phyloP scores from a whole-genome alignment of 2,888 invertebrate genomes.

The Azorinus chamasolen region DNA sequence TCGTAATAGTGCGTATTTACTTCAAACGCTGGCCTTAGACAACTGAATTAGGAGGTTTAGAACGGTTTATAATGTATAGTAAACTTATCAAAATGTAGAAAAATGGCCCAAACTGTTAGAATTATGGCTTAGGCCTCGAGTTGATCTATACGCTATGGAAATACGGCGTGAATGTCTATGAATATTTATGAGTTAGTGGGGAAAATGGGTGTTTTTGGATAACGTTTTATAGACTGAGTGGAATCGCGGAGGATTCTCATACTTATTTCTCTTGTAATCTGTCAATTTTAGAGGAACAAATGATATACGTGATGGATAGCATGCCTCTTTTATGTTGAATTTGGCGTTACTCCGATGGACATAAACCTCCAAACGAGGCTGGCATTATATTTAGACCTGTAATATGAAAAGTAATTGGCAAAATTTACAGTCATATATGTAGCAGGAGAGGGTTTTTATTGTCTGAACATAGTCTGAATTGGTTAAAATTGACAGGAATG shows the following conservation, averaged over 20 bases:
- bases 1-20: slow-evolving; percentile 55
- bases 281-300: slow-evolving; percentile 48
- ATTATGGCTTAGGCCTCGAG: slow-evolving; percentile 46
- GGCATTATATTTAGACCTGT: no score
- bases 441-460: no score
- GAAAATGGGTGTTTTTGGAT: slow-evolving; percentile 50
- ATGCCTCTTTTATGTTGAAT: slow-evolving; percentile 19
- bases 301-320: slow-evolving; percentile 15
- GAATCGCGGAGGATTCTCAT: slow-evolving; percentile 44
- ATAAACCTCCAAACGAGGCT: slow-evolving; percentile 16
- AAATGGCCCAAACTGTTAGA: slow-evolving; percentile 58
- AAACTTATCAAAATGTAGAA: slow-evolving; percentile 67
- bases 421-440: no score
- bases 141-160: slow-evolving; percentile 65
- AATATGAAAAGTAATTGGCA: no score
- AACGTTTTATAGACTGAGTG: slow-evolving; percentile 57
- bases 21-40: slow-evolving; percentile 53
- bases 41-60: slow-evolving; percentile 59
- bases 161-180: slow-evolving; percentile 62
- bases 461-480: no score
- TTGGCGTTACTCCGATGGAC: slow-evolving; percentile 33
- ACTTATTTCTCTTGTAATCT: slow-evolving; percentile 45
- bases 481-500: no score
- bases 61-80: slow-evolving; percentile 58
- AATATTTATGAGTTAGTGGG: slow-evolving; percentile 60